These are phyloP conservation scores for Lucilia cuprina DNA, from an alignment of 1,140 invertebrate species.

Conservation along the genomic window DNA sequence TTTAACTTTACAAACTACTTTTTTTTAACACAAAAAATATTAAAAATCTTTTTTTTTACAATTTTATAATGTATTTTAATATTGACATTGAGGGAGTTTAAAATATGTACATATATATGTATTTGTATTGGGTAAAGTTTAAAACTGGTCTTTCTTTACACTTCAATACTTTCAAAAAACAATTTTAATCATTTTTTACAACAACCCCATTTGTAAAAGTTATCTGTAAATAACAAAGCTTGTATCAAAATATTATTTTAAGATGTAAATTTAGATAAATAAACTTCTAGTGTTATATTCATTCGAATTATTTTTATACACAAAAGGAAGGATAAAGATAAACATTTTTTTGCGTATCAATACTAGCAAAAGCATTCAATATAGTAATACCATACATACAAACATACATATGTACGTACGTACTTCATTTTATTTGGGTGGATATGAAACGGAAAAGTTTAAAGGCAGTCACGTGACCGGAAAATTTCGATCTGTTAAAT, in stretches of 20 bases:
- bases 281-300: not conserved
- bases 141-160: not conserved
- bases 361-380: too few species aligned
- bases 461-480: slow-evolving; percentile 22
- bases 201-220: not conserved
- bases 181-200: not conserved
- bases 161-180: not conserved
- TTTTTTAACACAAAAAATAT: too few species aligned
- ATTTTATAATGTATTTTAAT: too few species aligned
- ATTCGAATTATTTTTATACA: not conserved
- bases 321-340: not conserved
- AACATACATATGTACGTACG: too few species aligned
- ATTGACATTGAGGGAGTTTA: too few species aligned
- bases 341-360: too few species aligned
- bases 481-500: slow-evolving; percentile 28
- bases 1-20: too few species aligned
- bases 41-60: too few species aligned
- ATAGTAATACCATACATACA: too few species aligned
- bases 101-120: too few species aligned
- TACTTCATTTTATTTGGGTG: too few species aligned
- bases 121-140: too few species aligned
- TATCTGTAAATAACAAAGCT: slow-evolving; percentile 3
- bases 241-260: slow-evolving; percentile 32
- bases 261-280: slow-evolving; percentile 25
- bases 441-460: slow-evolving; percentile 11